Conservation (phyloP, 2,797 vertebrate genomes). For the Poliocrania exsul region DNA sequence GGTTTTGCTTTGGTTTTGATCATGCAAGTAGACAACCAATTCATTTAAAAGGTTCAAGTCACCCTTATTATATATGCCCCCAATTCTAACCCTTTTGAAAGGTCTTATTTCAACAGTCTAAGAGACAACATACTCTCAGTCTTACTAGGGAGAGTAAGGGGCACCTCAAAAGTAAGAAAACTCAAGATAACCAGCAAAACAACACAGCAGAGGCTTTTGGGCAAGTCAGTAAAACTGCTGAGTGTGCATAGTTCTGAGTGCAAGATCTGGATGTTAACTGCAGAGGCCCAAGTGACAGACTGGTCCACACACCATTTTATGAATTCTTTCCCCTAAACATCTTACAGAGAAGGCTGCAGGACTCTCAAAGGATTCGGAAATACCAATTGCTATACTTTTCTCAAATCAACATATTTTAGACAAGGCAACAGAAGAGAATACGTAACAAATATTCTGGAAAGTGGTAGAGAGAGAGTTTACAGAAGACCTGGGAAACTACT, state of each 20-base stretch:
- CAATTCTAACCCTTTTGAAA: background rate
- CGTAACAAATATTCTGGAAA: background rate
- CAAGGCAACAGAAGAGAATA: background rate
- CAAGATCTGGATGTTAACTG: background rate
- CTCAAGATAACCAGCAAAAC: background rate
- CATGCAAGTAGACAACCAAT: background rate
- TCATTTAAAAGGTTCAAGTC: background rate
- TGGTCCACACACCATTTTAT: accelerated
- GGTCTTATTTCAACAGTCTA: background rate
- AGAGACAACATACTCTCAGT: background rate
- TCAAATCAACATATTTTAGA: background rate
- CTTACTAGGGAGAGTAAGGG: background rate
- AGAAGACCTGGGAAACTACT: background rate
- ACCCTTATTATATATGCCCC: background rate
- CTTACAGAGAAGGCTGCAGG: background rate
- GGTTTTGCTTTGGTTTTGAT: background rate
- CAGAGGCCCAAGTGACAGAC: background rate
- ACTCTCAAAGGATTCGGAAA: background rate
- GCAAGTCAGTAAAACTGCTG: background rate
- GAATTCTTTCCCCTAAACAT: background rate
- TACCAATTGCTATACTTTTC: background rate
- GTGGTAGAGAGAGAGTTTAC: background rate
- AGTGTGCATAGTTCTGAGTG: background rate
- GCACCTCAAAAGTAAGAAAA: background rate
- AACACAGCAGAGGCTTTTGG: background rate